A percentile compares a stretch with the other conserved stretches of the same genome.
These are phyloP conservation scores for Rosalia funebris DNA, from an alignment of 2,888 invertebrate species.

Conservation along the genomic window DNA sequence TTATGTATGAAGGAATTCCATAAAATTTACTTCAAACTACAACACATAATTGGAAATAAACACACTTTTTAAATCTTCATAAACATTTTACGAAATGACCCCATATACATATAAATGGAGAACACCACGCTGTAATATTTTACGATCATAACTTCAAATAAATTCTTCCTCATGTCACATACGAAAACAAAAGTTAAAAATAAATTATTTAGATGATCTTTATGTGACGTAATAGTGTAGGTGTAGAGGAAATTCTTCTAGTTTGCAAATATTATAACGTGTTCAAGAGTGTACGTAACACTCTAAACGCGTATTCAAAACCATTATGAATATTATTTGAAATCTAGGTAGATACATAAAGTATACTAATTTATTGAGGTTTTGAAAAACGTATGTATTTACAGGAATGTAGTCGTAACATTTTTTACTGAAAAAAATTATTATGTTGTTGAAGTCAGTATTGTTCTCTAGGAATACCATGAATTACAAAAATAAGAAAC, in stretches of 20 bases:
- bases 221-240: conserved; percentile 9
- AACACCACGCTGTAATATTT: not conserved
- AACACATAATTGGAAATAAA: no score
- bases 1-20: no score
- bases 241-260: conserved; percentile 8
- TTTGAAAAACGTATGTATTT: no score
- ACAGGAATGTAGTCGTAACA: no score
- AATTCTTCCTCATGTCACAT: conserved; percentile 6
- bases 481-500: no score
- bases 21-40: no score
- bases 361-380: not conserved
- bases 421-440: no score
- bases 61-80: no score
- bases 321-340: not conserved
- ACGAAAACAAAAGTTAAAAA: conserved; percentile 16
- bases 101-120: no score
- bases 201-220: conserved; percentile 7
- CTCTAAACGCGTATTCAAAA: not conserved
- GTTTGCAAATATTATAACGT: conserved; percentile 1
- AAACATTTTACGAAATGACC: no score
- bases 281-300: not conserved
- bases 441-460: no score
- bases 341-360: not conserved
- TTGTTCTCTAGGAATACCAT: no score
- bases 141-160: not conserved